Base-by-base conservation (phyloP, 2,888 invertebrate species). In the Lycaena phlaeas region DNA sequence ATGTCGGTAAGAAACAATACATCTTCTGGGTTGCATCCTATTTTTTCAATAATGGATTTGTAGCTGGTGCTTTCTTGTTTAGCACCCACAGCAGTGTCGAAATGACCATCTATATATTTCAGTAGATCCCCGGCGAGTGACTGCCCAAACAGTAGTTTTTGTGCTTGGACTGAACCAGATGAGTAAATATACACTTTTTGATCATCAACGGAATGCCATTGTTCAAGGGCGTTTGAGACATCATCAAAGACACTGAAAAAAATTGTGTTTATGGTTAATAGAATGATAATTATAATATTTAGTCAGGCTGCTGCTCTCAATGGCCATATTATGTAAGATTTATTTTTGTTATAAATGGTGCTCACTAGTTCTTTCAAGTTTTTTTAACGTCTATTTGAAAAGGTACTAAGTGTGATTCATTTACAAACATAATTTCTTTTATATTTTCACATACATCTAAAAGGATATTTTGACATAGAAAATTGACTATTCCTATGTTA, bases 81-180 rank as follows among this genome's bases (percentile, higher is more conserved):
- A 18, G 87, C 68, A 1, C 98, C 98, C 43, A 93, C 87, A 3
- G 87, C 88, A 0, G 96, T 96, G 64, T 98, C 97, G 65, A 95
- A 98, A 69, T 94, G 91, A 0, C 90, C 93, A 36, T 88, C 87
- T 43, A 98, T 87, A 41, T 79, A 70, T 29, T 89, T 88, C 53
- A 90, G 77, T 48, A 97, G 64, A 69, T 97, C 91, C 0, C 97
- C 97, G 30, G 88, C 86, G 11, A 82, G 74, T 2, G 95, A 90
- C 68, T 94, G 86, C 0, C 86, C 86, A 68, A 97, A 96, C 2
- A 97, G 86, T 6, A 97, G 85, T 64, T 95, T 93, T 69, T 98
- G 98, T 9, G 97, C 94, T 56, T 92, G 91, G 1, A 95, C 89
- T 41, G 95, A 96, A 34, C 97, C 97, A 15, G 96, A 96, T 0